Conservation (phyloP, 2,797 vertebrate genomes). For the Onychomys torridus region DNA sequence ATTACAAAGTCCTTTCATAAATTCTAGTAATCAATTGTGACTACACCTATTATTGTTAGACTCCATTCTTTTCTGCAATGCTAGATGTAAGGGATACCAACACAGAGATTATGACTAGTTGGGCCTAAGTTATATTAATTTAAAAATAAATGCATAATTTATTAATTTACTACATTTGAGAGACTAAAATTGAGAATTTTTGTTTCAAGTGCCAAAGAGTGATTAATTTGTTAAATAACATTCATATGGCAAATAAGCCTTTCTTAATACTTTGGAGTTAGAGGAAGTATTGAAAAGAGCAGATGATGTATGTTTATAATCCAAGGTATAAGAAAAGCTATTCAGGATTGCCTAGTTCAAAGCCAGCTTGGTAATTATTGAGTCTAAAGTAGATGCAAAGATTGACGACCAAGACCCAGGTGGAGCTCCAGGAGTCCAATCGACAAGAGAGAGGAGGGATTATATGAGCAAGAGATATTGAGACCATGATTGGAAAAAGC, state of each 20-base stretch:
- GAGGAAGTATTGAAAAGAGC: background rate
- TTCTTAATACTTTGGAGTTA: background rate
- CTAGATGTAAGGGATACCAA: conserved; percentile 43
- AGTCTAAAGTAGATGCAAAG: too few relatives aligned
- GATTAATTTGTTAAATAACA: conserved; percentile 27
- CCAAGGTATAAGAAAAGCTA: background rate
- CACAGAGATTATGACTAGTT: conserved; percentile 53
- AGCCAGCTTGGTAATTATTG: too few relatives aligned
- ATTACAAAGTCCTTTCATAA: conserved; percentile 79
- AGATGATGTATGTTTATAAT: background rate
- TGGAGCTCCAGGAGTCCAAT: too few relatives aligned
- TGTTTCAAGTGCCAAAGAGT: background rate
- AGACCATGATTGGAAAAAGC: too few relatives aligned
- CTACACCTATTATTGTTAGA: conserved; percentile 74
- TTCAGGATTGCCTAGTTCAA: background rate
- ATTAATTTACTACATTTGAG: conserved; percentile 45
- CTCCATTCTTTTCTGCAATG: conserved; percentile 59
- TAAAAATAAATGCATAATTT: conserved; percentile 54
- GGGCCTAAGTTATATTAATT: conserved; percentile 53
- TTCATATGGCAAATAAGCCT: background rate
- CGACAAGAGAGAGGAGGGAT: too few relatives aligned
- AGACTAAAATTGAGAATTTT: background rate
- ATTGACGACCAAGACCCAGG: too few relatives aligned
- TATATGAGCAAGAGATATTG: too few relatives aligned
- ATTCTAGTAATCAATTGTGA: conserved; percentile 80